Base-by-base conservation (phyloP, 2,113 vertebrate genomes). In the Salvelinus alpinus region DNA sequence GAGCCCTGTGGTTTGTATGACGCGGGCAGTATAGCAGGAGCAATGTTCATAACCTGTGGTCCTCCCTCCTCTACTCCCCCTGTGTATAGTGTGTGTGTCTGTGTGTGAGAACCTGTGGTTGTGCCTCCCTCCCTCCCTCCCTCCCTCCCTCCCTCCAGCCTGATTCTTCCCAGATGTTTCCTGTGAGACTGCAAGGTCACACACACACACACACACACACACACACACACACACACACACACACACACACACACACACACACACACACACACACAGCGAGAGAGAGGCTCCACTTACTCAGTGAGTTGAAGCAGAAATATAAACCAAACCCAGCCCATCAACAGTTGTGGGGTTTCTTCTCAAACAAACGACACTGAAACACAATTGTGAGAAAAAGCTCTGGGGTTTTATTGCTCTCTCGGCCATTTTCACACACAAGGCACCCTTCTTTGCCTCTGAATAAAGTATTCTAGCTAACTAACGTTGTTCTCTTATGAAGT, bases 121-220 rank as follows among this genome's bases (percentile, higher is more conserved):
- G 16, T 3, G 16, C n/a, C n/a, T n/a, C n/a, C n/a, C n/a, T n/a
- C n/a, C n/a, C n/a, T n/a, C n/a, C n/a, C n/a, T n/a, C n/a, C n/a
- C n/a, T n/a, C n/a, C 79, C 87, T 85, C 85, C 78, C 81, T 79
- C 60, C 60, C 78, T 20, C 78, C 80, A 51, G 70, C 84, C 80
- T 91, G 90, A 93, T 92, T 88, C 77, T 84, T 93, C 85, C 92
- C 92, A 94, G 92, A 94, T 94, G 92, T 94, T 94, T 94, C 91
- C 92, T 93, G 93, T 92, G 88, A 92, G 84, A 92, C 48, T 88
- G 60, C 75, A 78, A 83, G 81, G 51, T 54, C 13, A 48, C 8
- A 13, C 47, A 12, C 38, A 44, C 38, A 44, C 13, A 54, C 14
- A 54, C 51, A 54, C 51, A 14, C 51, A 54, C 51, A 54, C 16